Base-by-base conservation (phyloP, 2,888 invertebrate species). In the Nycteola revayana region DNA sequence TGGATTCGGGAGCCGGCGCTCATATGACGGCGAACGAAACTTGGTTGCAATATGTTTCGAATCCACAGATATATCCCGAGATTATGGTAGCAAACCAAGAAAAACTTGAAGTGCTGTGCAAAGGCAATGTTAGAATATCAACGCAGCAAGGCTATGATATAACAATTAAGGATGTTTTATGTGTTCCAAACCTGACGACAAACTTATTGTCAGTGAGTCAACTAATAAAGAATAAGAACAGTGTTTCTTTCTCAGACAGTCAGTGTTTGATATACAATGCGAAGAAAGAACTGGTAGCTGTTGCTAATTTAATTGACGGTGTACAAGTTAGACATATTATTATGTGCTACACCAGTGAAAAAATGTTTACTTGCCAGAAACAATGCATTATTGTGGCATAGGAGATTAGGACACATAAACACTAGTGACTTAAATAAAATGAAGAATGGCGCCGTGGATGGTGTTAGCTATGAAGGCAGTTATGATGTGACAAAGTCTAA, bases 121-220 rank as follows among this genome's bases (percentile, higher is more conserved):
- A n/a, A n/a, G 28, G 28, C n/a, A 31, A 36, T 20, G 28, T 1
- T 17, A 20, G 9, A 7, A 24, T 33, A 7, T 30, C 27, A 1
- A 38, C 32, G 1, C 25, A 10, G 23, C 30, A 23, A 37, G 28
- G 41, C 22, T 35, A 32, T 28, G 34, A 25, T n/a, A 21, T 42
- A 8, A 25, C 1, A 5, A 41, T 57, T 34, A 25, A 25, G 1
- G 28, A 37, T 22, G 10, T 37, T 17, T 23, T 38, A 3, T 28
- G n/a, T 25, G 23, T 49, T 14, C 53, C 49, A 2, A 38, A 42
- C n/a, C 34, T 57, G 1, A 35, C 50, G 0, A 49, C 42, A 3
- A 53, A 57, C 10, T 23, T 56, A 2, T 7, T 55, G 10, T 50
- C 47, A 22, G 50, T 54, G 0, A 54, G 49, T 31, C 26, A 41